phyloP scores from a whole-genome alignment of 2,888 invertebrate species.

The Ochropacha duplaris region DNA sequence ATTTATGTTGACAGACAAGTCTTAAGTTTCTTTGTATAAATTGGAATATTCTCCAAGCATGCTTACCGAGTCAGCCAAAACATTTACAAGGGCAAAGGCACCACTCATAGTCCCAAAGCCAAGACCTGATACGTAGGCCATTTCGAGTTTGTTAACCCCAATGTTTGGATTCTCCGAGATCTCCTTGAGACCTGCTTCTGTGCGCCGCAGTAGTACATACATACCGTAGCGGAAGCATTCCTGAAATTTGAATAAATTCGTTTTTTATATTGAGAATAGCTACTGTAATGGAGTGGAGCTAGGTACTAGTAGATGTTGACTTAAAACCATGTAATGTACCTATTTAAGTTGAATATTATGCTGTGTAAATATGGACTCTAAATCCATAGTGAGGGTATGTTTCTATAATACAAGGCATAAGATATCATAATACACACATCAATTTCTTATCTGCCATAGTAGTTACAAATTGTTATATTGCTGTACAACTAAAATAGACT shows the following conservation, averaged over 20 bases:
- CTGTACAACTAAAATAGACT: too few relatives aligned
- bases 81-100: conserved; percentile 96
- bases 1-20: too few relatives aligned
- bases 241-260: conserved; percentile 74
- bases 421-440: too few relatives aligned
- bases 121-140: conserved; percentile 98
- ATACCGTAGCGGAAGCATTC: conserved; percentile 93
- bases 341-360: too few relatives aligned
- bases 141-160: conserved; percentile 93
- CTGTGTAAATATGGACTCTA: too few relatives aligned
- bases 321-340: background rate
- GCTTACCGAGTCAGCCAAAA: conserved; percentile 93
- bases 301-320: too few relatives aligned
- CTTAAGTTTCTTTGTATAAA: too few relatives aligned
- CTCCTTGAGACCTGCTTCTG: conserved; percentile 95
- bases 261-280: background rate
- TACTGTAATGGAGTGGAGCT: background rate
- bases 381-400: too few relatives aligned
- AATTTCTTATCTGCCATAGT: too few relatives aligned
- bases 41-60: too few relatives aligned
- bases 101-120: conserved; percentile 99
- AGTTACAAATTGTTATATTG: too few relatives aligned
- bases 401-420: too few relatives aligned
- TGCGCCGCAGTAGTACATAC: conserved; percentile 90
- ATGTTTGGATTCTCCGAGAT: conserved; percentile 91